Conservation (phyloP, 2,113 vertebrate species). For the Oncorhynchus nerka region DNA sequence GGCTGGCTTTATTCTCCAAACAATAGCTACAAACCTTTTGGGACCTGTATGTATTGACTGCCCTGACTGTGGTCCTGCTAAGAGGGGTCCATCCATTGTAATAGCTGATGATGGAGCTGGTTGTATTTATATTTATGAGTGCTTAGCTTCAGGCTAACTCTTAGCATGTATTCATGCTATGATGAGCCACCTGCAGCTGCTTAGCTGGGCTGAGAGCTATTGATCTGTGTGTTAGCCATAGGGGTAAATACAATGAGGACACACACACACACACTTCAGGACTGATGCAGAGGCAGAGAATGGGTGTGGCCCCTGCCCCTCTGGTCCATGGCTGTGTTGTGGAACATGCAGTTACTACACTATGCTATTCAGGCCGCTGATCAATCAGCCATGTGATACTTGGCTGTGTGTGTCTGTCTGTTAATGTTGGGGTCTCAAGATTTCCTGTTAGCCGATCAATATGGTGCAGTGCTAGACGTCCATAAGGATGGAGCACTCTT, state of each 20-base stretch:
- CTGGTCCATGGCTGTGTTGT: neutral
- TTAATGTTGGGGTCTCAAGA: conserved; percentile 21
- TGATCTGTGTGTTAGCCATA: conserved; percentile 5
- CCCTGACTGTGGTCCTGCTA: neutral
- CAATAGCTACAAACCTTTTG: neutral
- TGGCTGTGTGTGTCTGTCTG: conserved; percentile 6
- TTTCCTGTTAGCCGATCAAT: conserved; percentile 11
- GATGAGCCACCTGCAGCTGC: neutral
- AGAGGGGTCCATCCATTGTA: neutral
- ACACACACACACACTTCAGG: too few relatives aligned
- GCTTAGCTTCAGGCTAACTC: neutral
- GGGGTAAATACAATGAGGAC: conserved; percentile 1
- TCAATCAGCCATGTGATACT: conserved; percentile 9
- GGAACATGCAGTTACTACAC: neutral
- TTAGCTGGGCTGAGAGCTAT: neutral
- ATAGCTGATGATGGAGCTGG: neutral
- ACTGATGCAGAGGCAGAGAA: neutral
- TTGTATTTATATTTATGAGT: neutral
- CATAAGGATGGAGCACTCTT: neutral
- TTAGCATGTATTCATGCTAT: neutral
- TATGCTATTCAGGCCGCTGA: too few relatives aligned
- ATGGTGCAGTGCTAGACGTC: neutral
- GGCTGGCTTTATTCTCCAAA: neutral
- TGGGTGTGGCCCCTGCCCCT: neutral
- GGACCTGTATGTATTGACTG: neutral